Percentiles rank a stretch among this genome's conserved stretches.
Conservation (phyloP, 2,113 vertebrate species). For the Chroicocephalus ridibundus region DNA sequence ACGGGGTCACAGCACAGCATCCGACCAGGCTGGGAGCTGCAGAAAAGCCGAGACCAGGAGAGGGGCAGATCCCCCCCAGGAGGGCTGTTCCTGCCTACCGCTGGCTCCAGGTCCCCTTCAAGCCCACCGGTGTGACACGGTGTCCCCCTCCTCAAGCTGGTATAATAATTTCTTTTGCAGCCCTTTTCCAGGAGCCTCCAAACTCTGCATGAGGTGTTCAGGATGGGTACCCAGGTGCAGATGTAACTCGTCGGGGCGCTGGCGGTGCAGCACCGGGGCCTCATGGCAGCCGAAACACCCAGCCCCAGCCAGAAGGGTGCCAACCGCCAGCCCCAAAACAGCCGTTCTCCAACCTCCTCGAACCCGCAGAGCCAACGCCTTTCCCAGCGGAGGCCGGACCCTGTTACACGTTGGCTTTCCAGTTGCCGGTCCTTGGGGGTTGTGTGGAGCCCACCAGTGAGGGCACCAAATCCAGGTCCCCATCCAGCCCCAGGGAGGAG, state of each 20-base stretch:
- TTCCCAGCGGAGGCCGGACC: not conserved
- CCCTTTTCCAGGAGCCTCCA: not conserved
- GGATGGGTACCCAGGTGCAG: not conserved
- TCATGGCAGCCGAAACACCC: not conserved
- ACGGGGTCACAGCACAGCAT: accelerated
- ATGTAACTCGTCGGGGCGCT: accelerated
- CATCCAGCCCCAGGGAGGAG: not conserved
- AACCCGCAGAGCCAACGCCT: accelerated
- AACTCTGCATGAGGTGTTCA: accelerated
- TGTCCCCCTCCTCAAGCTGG: not conserved
- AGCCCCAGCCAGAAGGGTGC: not conserved
- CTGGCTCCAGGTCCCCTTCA: too few relatives aligned
- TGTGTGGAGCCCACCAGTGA: accelerated
- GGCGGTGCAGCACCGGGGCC: not conserved
- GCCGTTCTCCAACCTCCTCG: not conserved
- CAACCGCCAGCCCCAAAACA: not conserved
- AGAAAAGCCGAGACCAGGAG: not conserved
- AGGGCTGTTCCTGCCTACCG: not conserved
- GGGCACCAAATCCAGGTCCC: not conserved
- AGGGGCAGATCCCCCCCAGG: accelerated
- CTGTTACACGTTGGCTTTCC: accelerated
- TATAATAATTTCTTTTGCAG: accelerated
- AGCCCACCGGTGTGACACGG: accelerated
- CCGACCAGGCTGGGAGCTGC: not conserved
- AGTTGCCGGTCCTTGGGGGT: accelerated